Evolutionary conservation across 2,888 invertebrate species (phyloP).

Genomic region (Drosophila algonquin): DNA sequence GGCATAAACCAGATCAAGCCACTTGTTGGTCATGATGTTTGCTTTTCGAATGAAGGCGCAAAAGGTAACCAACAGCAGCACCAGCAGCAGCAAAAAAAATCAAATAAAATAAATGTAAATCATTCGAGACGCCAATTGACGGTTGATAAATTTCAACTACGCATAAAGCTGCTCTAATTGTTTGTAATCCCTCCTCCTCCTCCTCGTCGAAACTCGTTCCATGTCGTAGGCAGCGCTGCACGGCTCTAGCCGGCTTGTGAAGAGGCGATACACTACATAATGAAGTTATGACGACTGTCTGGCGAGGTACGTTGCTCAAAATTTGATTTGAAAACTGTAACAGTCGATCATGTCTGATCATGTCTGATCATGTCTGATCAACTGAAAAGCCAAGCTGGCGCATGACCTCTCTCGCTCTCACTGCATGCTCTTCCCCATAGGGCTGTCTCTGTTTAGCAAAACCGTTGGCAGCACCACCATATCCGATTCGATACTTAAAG

Average conservation of each 20-base stretch:
- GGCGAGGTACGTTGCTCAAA: no score
- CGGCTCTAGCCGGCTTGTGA: slow-evolving; percentile 12
- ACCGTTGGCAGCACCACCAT: no score
- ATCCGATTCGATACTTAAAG: no score
- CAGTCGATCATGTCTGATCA: no score
- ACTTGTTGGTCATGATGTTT: slow-evolving; percentile 51
- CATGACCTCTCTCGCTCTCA: no score
- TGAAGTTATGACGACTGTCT: background rate
- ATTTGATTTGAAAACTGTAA: no score
- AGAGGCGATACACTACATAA: slow-evolving; percentile 4
- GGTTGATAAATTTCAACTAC: slow-evolving; percentile 43
- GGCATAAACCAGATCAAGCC: slow-evolving; percentile 46
- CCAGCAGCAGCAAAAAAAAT: slow-evolving; percentile 4
- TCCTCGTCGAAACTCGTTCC: slow-evolving; percentile 10
- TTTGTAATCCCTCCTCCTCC: slow-evolving; percentile 49
- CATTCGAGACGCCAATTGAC: slow-evolving; percentile 53
- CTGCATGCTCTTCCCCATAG: no score
- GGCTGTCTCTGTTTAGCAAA: no score
- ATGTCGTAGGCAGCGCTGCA: slow-evolving; percentile 32
- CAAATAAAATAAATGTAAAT: slow-evolving; percentile 36
- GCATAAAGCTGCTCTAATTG: slow-evolving; percentile 70
- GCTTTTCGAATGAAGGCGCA: slow-evolving; percentile 16
- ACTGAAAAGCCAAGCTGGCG: no score
- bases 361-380: no score
- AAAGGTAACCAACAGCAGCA: slow-evolving; percentile 11